Conservation (phyloP, 1,140 invertebrate genomes). For the Palaemon carinicauda region DNA sequence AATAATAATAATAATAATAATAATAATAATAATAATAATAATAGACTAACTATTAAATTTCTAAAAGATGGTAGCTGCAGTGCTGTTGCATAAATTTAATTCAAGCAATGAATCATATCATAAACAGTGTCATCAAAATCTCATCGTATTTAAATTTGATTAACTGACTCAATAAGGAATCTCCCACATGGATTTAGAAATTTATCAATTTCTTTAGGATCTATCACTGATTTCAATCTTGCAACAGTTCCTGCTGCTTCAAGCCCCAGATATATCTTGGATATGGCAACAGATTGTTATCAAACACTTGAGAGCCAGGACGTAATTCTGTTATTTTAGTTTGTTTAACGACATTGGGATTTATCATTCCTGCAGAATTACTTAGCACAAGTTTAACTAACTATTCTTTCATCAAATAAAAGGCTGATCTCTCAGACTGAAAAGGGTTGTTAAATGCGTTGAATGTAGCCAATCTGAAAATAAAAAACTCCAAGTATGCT, state of each 20-base stretch:
- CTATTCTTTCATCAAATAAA: conserved; percentile 24
- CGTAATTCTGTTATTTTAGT: not conserved
- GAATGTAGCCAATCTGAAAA: conserved; percentile 18
- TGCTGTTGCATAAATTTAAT: conserved; percentile 17
- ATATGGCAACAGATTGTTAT: not conserved
- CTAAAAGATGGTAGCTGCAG: not conserved
- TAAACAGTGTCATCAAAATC: conserved; percentile 8
- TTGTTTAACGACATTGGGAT: not conserved
- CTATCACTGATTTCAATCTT: not conserved
- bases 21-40: no score
- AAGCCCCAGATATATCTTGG: conserved; percentile 21
- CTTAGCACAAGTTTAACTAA: conserved; percentile 25
- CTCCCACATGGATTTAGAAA: not conserved
- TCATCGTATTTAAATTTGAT: conserved; percentile 32
- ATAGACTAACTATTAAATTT: not conserved
- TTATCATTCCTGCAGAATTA: conserved; percentile 28
- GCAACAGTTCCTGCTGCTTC: conserved; percentile 15
- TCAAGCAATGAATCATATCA: conserved; percentile 11
- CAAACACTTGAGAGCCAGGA: not conserved
- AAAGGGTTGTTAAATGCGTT: conserved; percentile 32
- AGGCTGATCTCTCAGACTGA: conserved; percentile 5
- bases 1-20: no score
- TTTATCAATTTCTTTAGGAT: not conserved
- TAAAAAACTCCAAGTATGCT: conserved; percentile 32
- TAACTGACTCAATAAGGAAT: conserved; percentile 29